Evolutionary conservation across 37 sponge, comb jelly and placozoan genomes (phyloP), one percentile per base, ranked within the genome.

Genomic region (Halichondria panicea): DNA sequence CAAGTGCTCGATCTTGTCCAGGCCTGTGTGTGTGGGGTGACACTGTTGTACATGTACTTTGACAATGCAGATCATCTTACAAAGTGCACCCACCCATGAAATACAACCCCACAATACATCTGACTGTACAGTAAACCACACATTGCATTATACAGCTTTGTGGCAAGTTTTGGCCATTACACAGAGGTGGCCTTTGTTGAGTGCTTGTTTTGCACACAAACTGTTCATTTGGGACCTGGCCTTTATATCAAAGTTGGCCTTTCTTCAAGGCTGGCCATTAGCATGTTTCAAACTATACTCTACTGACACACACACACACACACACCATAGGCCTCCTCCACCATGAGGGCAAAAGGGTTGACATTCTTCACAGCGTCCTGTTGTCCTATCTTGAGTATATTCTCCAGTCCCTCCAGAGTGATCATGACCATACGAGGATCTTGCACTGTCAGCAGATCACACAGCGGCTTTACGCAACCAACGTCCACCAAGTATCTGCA

Each of bases 1-100:
- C 11, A 93, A 80, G 48, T 48, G 58, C 58, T 93, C 89, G 28
- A 93, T 88, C 73, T 89, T 93, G 8, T 85, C 87, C 69, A 93
- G 35, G 40, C 90, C 94, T 93, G 63, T 22, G 6, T n/a, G n/a
- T n/a, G n/a, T n/a, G n/a, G n/a, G n/a, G n/a, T n/a, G n/a, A n/a
- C n/a, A n/a, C n/a, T n/a, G n/a, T n/a, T n/a, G n/a, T n/a, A n/a
- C n/a, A n/a, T n/a, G n/a, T n/a, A n/a, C n/a, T n/a, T n/a, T n/a
- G n/a, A n/a, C n/a, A n/a, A n/a, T n/a, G n/a, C n/a, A n/a, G n/a
- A n/a, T n/a, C n/a, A n/a, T n/a, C n/a, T n/a, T n/a, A n/a, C n/a
- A n/a, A n/a, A n/a, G n/a, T n/a, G n/a, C n/a, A n/a, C n/a, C n/a
- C n/a, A n/a, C n/a, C n/a, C n/a, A n/a, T n/a, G n/a, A 74, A 12